These are phyloP conservation scores for Lutjanus campechanus DNA, from an alignment of 2,797 vertebrate species.

Conservation along the genomic window DNA sequence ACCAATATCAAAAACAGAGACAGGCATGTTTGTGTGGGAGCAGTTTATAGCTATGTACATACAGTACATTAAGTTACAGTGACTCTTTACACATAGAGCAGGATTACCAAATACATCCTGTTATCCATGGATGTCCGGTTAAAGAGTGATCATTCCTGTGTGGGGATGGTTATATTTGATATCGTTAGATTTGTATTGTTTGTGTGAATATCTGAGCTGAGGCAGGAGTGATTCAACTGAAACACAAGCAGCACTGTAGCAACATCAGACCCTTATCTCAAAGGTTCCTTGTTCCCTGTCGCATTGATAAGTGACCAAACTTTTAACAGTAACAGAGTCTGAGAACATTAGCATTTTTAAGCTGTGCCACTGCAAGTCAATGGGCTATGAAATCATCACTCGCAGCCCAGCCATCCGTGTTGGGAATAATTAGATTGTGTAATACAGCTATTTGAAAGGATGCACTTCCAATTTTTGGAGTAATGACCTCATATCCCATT, in stretches of 20 bases:
- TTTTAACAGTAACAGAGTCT: conserved; percentile 18
- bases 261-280: conserved; percentile 14
- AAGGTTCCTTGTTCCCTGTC: conserved; percentile 16
- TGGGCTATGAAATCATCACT: conserved; percentile 53
- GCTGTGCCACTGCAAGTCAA: conserved; percentile 41
- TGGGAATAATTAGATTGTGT: conserved; percentile 56
- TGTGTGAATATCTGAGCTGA: conserved; percentile 9
- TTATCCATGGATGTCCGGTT: conserved; percentile 26
- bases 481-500: conserved; percentile 48
- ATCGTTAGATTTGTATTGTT: conserved; percentile 28
- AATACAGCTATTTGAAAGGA: conserved; percentile 50
- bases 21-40: conserved; percentile 39
- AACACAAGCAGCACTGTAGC: conserved; percentile 33
- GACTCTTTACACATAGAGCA: conserved; percentile 43
- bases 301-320: conserved; percentile 30
- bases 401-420: conserved; percentile 30
- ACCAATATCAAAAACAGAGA: conserved; percentile 25
- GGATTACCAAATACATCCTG: conserved; percentile 20
- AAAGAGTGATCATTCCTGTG: conserved; percentile 17
- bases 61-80: conserved; percentile 61
- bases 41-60: conserved; percentile 66
- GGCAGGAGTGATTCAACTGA: conserved; percentile 24
- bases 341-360: conserved; percentile 47
- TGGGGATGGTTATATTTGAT: conserved; percentile 7
- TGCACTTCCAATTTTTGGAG: conserved; percentile 23